phyloP scores from a whole-genome alignment of 2,113 vertebrate species.

The Astur gentilis region DNA sequence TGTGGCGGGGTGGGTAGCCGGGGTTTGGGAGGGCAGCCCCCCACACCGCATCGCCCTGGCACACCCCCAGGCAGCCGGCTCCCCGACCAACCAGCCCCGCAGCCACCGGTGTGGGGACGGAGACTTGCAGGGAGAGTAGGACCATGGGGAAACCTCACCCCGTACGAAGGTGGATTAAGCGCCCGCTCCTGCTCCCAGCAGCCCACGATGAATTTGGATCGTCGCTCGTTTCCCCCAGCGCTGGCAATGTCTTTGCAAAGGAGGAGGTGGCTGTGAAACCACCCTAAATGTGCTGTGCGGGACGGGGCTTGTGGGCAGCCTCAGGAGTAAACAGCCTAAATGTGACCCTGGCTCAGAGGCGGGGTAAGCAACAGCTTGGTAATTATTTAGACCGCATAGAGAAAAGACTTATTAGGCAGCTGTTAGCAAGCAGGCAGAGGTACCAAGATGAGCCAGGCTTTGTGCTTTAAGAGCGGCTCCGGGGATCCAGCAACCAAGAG shows the following conservation, averaged over 20 bases:
- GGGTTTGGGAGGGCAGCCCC: fast-evolving
- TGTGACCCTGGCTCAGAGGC: background rate
- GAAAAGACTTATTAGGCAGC: background rate
- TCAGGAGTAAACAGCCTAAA: fast-evolving
- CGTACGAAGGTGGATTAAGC: fast-evolving
- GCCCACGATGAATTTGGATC: background rate
- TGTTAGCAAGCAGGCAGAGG: background rate
- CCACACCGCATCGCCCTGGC: background rate
- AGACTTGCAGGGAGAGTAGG: background rate
- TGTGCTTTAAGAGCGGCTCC: fast-evolving
- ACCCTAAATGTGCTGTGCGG: background rate
- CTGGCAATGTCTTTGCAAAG: background rate
- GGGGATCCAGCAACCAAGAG: background rate
- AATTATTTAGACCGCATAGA: background rate
- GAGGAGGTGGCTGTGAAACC: background rate
- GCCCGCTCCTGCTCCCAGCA: background rate
- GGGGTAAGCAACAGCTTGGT: background rate
- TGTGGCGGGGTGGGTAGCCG: fast-evolving
- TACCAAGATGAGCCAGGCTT: background rate
- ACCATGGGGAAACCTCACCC: background rate
- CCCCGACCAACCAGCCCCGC: too few relatives aligned
- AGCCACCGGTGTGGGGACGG: fast-evolving
- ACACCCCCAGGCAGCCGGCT: background rate
- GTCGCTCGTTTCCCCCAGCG: background rate
- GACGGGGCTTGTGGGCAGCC: background rate